A percentile compares a stretch with the other conserved stretches of the same genome.
Evolutionary conservation across 1,140 invertebrate genomes (phyloP).

Genomic region (Aphis gossypii): DNA sequence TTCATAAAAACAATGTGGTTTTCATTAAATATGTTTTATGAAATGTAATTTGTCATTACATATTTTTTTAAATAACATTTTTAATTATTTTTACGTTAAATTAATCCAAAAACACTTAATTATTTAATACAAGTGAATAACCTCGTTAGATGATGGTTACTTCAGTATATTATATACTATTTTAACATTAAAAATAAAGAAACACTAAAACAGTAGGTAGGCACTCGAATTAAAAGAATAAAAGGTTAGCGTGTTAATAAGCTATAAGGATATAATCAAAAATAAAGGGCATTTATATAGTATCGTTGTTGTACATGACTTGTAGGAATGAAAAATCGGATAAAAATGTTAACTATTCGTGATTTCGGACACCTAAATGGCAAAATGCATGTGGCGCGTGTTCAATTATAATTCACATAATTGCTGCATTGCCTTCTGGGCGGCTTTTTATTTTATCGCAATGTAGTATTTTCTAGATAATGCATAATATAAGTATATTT

Average conservation of each 20-base stretch:
- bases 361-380: slow-evolving; percentile 29
- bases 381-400: not conserved
- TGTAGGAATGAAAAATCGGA: slow-evolving; percentile 10
- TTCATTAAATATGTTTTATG: not conserved
- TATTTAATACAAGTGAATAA: not conserved
- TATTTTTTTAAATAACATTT: not conserved
- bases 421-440: not conserved
- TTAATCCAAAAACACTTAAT: not conserved
- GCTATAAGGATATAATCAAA: slow-evolving; percentile 1
- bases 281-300: not conserved
- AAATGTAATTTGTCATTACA: not conserved
- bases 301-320: not conserved
- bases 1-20: not conserved
- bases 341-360: slow-evolving; percentile 17
- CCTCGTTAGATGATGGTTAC: not conserved
- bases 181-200: not conserved
- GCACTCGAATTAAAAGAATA: slow-evolving; percentile 10
- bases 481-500: not conserved
- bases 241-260: not conserved
- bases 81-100: not conserved
- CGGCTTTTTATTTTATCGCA: not conserved
- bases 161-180: not conserved
- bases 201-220: not conserved
- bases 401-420: not conserved
- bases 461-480: not conserved